Percentiles rank a stretch among this genome's conserved stretches.
Conservation (phyloP, 1,140 invertebrate species). For the Euwallacea similis region DNA sequence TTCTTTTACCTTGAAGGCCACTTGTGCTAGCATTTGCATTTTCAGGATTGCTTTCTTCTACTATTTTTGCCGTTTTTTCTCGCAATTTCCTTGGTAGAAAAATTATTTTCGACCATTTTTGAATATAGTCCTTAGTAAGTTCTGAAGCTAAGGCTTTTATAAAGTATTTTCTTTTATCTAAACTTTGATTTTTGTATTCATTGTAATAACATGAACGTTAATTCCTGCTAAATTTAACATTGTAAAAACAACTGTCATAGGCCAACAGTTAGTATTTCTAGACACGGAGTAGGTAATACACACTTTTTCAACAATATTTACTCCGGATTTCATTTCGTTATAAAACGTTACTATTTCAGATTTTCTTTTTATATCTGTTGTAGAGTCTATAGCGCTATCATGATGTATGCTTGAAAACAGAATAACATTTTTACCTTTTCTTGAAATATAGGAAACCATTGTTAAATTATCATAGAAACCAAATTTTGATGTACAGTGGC, state of each 20-base stretch:
- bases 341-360: constrained; percentile 18
- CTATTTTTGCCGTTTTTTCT: no score
- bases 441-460: constrained; percentile 43
- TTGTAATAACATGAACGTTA: no score
- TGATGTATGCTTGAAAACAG: constrained; percentile 48
- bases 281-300: constrained; percentile 9
- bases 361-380: constrained; percentile 17
- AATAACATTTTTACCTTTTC: constrained; percentile 49
- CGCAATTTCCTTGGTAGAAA: no score
- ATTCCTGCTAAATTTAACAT: no score
- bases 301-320: constrained; percentile 14
- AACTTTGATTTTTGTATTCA: no score
- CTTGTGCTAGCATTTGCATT: no score
- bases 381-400: constrained; percentile 33
- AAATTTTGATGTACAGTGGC: constrained; percentile 2
- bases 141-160: no score
- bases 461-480: constrained; percentile 42
- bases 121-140: no score
- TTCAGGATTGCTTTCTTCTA: no score
- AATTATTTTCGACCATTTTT: no score
- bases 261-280: constrained; percentile 23
- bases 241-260: constrained; percentile 21
- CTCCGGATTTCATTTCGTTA: constrained; percentile 21
- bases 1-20: no score
- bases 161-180: no score